phyloP scores from a whole-genome alignment of 1,140 invertebrate species.

The Calosoma granatense region DNA sequence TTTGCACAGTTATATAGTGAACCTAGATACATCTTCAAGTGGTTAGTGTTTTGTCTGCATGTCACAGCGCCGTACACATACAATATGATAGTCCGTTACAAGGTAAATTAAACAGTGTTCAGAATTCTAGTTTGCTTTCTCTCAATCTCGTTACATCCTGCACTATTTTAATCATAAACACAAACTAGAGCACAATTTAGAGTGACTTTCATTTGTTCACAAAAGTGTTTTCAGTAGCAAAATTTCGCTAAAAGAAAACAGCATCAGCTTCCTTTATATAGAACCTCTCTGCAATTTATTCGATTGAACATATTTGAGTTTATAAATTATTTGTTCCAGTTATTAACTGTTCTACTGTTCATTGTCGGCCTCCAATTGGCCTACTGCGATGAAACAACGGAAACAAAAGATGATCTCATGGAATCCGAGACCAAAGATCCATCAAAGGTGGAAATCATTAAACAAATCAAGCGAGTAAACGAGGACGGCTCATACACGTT shows the following conservation, averaged over 20 bases:
- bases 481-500: constrained; percentile 78
- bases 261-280: too few relatives aligned
- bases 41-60: not conserved
- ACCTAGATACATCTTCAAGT: not conserved
- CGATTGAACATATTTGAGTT: not conserved
- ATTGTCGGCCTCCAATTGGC: not conserved
- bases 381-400: constrained; percentile 15
- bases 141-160: not conserved
- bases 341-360: too few relatives aligned
- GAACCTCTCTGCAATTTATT: too few relatives aligned
- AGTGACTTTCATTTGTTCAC: not conserved
- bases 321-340: not conserved
- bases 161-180: too few relatives aligned
- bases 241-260: not conserved
- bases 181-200: not conserved
- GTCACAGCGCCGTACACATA: not conserved
- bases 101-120: not conserved
- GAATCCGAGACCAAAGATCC: constrained; percentile 44
- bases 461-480: constrained; percentile 70
- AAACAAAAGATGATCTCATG: constrained; percentile 36
- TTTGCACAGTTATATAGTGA: not conserved
- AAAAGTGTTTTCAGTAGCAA: not conserved
- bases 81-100: not conserved
- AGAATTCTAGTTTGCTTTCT: not conserved
- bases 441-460: constrained; percentile 49